Evolutionary conservation across 2,797 vertebrate species (phyloP).

Genomic region (Anabas testudineus): DNA sequence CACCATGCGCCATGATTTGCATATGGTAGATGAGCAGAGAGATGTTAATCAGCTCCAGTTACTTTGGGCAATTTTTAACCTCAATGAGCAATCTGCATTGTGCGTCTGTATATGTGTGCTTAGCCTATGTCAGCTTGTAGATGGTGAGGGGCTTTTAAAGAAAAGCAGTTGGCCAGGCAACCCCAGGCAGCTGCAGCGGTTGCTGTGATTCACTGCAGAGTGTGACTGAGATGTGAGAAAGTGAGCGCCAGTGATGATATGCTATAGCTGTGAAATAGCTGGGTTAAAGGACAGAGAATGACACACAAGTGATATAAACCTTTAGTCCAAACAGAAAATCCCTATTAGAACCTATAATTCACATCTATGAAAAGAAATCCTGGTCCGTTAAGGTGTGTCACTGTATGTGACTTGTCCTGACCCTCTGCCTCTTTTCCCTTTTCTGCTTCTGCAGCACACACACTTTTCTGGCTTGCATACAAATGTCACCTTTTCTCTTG

Average conservation of each 20-base stretch:
- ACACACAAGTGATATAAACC: conserved; percentile 26
- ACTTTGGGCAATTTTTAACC: background rate
- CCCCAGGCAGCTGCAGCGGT: conserved; percentile 40
- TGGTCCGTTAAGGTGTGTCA: conserved; percentile 29
- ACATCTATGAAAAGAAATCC: conserved; percentile 40
- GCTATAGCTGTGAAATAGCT: conserved; percentile 51
- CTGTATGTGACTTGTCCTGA: conserved; percentile 11
- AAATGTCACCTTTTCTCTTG: conserved; percentile 27
- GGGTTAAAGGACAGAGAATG: conserved; percentile 26
- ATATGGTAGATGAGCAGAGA: background rate
- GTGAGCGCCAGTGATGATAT: conserved; percentile 47
- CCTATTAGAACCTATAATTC: conserved; percentile 47
- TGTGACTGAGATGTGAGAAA: conserved; percentile 33
- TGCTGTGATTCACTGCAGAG: conserved; percentile 48
- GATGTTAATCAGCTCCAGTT: background rate
- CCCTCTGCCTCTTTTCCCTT: conserved; percentile 15
- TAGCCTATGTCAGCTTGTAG: conserved; percentile 31
- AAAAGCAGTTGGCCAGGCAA: conserved; percentile 45
- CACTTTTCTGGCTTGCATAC: background rate
- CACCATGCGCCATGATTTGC: background rate
- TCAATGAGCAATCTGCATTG: background rate
- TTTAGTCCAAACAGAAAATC: conserved; percentile 47
- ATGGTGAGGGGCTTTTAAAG: conserved; percentile 49
- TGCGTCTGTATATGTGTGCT: background rate
- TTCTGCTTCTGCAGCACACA: conserved; percentile 15